Evolutionary conservation across 2,888 invertebrate genomes (phyloP), one percentile per base, ranked within the genome.

Genomic region (Agriopis aurantiaria): DNA sequence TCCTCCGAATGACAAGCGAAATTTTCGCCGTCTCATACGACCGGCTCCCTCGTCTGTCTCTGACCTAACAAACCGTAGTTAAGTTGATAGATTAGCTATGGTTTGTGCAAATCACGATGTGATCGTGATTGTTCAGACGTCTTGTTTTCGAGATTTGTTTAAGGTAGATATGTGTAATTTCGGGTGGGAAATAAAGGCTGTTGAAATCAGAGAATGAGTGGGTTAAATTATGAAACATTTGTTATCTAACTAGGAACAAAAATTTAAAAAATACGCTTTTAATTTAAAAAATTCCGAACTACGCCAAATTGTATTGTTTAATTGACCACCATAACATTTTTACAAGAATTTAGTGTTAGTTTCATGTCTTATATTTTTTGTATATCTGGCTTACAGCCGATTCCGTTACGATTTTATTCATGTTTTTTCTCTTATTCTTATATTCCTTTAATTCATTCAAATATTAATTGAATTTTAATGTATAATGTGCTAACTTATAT

Each of bases 41-140:
- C 71, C 62, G 45, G 58, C 79, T 80, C 84, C 81, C 80, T 78
- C 76, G 72, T 68, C 75, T 78, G 78, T 65, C 81, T 78, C 81
- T 85, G 88, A 85, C 83, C 87, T 92, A 93, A 93, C 93, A 87
- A 93, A 89, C 91, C 93, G 85, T 93, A 88, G 83, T 84, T 89
- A 91, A 93, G 88, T 90, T 92, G 91, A 93, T 93, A 90, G 92
- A 93, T 93, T 91, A 89, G 85, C 76, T 73, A 78, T 79, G 84
- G 79, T 89, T 90, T 85, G 77, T 85, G 92, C 91, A 86, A 90
- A 88, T 92, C 92, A 92, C 81, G 80, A 75, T 75, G 72, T 69
- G 74, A 74, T 75, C 72, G 77, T 81, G 82, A 66, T 71, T 65
- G 81, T 82, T 83, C 80, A 75, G 74, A 79, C 78, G 82, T 79